phyloP scores from a whole-genome alignment of 2,888 invertebrate species.

The Palloptera scutellata region DNA sequence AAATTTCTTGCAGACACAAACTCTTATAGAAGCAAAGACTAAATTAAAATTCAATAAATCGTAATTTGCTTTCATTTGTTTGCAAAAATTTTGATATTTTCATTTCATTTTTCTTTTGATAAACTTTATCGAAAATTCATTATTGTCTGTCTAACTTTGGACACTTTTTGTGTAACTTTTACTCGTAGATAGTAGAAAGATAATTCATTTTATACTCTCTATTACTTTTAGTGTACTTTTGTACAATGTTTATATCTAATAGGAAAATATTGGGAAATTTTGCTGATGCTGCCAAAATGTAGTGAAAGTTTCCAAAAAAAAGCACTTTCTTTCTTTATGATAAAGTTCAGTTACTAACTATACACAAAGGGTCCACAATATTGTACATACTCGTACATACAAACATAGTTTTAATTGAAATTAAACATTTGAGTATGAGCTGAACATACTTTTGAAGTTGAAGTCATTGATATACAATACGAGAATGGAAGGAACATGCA shows the following conservation, averaged over 20 bases:
- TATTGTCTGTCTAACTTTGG: constrained; percentile 50
- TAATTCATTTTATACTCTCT: not conserved
- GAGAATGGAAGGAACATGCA: no score
- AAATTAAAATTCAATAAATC: constrained; percentile 61
- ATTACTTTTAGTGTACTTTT: no score
- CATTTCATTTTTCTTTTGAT: not conserved
- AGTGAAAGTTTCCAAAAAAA: constrained; percentile 26
- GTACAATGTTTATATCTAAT: no score
- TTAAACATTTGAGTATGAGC: not conserved
- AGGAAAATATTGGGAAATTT: no score
- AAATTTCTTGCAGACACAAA: not conserved
- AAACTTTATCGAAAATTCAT: constrained; percentile 59
- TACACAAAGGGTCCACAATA: not conserved
- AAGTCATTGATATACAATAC: no score
- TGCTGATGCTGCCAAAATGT: constrained; percentile 12
- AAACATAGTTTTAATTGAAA: constrained; percentile 21
- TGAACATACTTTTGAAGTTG: no score
- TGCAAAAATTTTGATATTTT: constrained; percentile 27
- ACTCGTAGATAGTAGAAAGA: not conserved
- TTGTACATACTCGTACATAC: not conserved
- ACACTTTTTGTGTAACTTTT: constrained; percentile 20
- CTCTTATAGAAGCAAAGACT: constrained; percentile 30
- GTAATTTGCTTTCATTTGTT: constrained; percentile 50
- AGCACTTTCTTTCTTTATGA: not conserved
- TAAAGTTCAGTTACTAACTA: not conserved